These are phyloP conservation scores for Rhynchophorus ferrugineus DNA, from an alignment of 1,140 invertebrate genomes.

Conservation along the genomic window DNA sequence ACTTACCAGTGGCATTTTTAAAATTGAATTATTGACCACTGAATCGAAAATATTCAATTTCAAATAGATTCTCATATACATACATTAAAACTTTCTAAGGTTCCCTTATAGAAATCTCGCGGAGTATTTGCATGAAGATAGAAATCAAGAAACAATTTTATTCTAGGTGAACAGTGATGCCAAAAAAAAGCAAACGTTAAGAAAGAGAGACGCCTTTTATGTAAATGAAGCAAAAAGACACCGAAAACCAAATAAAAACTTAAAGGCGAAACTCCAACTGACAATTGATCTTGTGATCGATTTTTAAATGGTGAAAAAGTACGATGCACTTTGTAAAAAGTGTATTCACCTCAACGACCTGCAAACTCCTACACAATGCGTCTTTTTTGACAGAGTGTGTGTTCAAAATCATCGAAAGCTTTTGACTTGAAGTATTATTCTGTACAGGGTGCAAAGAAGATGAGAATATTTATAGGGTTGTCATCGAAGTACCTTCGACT, in stretches of 20 bases:
- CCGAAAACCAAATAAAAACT: background rate
- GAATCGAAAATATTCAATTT: too few relatives aligned
- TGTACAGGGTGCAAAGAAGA: background rate
- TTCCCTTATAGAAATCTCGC: background rate
- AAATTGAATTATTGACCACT: too few relatives aligned
- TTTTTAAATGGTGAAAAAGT: constrained; percentile 13
- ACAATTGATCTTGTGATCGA: constrained; percentile 19
- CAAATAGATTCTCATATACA: too few relatives aligned
- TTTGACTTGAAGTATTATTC: background rate
- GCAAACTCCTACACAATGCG: constrained; percentile 1
- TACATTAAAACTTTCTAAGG: background rate
- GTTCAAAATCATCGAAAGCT: constrained; percentile 7
- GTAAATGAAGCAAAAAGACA: constrained; percentile 7
- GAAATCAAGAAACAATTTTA: constrained; percentile 13
- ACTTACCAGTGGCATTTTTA: too few relatives aligned
- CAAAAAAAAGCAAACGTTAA: background rate
- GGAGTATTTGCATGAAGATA: constrained; percentile 5
- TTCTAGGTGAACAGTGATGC: constrained; percentile 1
- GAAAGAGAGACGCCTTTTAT: constrained; percentile 6
- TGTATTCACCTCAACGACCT: constrained; percentile 13
- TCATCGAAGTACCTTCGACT: too few relatives aligned
- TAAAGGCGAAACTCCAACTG: background rate
- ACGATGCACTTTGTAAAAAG: constrained; percentile 13
- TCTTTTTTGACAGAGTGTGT: constrained; percentile 4
- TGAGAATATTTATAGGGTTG: too few relatives aligned